Percentiles rank a stretch among this genome's conserved stretches.
phyloP scores from a whole-genome alignment of 1,140 invertebrate genomes.

The Phocides pigmalion region DNA sequence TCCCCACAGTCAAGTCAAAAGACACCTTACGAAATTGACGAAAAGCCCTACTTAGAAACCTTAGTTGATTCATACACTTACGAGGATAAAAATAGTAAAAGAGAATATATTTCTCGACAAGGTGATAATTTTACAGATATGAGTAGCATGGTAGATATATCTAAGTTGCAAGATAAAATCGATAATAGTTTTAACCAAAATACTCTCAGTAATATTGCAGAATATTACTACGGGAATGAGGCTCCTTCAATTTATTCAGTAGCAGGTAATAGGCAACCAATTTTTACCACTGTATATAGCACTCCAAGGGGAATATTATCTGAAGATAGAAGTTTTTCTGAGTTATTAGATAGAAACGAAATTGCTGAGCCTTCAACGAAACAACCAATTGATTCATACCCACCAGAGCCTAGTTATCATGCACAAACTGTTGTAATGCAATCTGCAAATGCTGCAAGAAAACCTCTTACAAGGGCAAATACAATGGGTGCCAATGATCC shows the following conservation, averaged over 20 bases:
- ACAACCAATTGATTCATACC: conserved; percentile 74
- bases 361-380: conserved; percentile 80
- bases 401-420: conserved; percentile 83
- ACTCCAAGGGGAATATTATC: conserved; percentile 85
- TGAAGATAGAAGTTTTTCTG: conserved; percentile 87
- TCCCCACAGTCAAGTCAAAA: conserved; percentile 72
- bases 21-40: conserved; percentile 63
- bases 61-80: conserved; percentile 74
- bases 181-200: conserved; percentile 59
- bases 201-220: conserved; percentile 68
- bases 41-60: conserved; percentile 77
- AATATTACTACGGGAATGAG: conserved; percentile 86
- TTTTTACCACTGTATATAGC: conserved; percentile 89
- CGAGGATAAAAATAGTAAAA: conserved; percentile 60
- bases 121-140: conserved; percentile 53
- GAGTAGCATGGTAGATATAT: conserved; percentile 55
- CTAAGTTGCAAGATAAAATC: conserved; percentile 64
- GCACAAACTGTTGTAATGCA: conserved; percentile 82
- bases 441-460: conserved; percentile 64
- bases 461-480: conserved; percentile 79
- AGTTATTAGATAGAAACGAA: conserved; percentile 88
- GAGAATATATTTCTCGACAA: conserved; percentile 56
- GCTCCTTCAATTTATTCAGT: conserved; percentile 90
- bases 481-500: conserved; percentile 84
- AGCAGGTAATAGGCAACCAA: conserved; percentile 88